Evolutionary conservation across 2,797 vertebrate genomes (phyloP).

Genomic region (Nothura maculosa): DNA sequence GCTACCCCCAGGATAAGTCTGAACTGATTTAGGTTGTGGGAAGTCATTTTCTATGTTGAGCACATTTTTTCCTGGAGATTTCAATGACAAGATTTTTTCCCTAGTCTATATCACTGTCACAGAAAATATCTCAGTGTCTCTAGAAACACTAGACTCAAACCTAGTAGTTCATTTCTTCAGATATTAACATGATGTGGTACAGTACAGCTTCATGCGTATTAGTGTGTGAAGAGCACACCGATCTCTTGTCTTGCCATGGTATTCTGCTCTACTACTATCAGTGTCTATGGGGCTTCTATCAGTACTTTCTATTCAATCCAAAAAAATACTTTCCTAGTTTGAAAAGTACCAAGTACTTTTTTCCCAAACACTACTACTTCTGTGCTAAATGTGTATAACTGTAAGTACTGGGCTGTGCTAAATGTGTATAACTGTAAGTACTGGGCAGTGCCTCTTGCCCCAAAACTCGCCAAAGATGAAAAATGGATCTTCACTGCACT

Average conservation of each 20-base stretch:
- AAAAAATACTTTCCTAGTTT: not conserved
- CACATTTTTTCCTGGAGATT: constrained; percentile 31
- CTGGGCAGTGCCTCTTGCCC: not conserved
- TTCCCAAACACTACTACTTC: not conserved
- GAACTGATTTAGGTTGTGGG: constrained; percentile 59
- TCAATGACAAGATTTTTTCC: not conserved
- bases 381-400: not conserved
- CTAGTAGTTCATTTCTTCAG: not conserved
- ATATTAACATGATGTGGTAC: not conserved
- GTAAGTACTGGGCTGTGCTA: too few species aligned
- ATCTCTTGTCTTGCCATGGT: not conserved
- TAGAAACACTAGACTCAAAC: not conserved
- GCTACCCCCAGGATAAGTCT: constrained; percentile 54
- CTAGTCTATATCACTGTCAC: not conserved
- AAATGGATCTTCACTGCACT: not conserved
- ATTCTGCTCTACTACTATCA: not conserved
- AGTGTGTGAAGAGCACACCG: not conserved
- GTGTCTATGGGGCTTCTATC: not conserved
- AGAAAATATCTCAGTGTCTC: not conserved
- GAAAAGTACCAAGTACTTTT: not conserved
- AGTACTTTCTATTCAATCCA: not conserved
- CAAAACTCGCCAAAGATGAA: not conserved
- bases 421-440: not conserved
- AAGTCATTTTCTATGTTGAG: not conserved
- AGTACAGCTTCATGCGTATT: not conserved